Evolutionary conservation across 1,140 invertebrate species (phyloP), one percentile per base, ranked within the genome.

Genomic region (Magallana ariakensis): DNA sequence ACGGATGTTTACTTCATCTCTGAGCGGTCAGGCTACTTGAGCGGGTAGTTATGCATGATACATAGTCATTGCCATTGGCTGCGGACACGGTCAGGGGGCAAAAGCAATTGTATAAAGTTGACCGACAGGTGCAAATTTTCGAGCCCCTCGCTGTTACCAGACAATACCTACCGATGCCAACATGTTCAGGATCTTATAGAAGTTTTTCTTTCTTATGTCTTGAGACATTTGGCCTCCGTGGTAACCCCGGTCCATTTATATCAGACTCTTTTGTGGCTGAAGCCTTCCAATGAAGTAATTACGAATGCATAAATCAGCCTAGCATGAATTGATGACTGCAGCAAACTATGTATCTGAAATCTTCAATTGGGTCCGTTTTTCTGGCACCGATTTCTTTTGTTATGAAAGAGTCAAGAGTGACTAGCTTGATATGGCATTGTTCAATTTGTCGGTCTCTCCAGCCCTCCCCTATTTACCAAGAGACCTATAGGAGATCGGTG

Each of bases 1-100:
- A 75, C 66, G 66, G 66, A 75, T 75, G 66, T 75, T 75, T 75
- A 75, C 66, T 75, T 75, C 66, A 75, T 75, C 66, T 75, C 33
- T 33, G 66, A 75, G 22, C 22, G 66, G 66, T 75, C 66, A 10
- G 66, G 66, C 66, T 75, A 75, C 66, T 75, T 75, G 66, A 75
- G 66, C 22, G 66, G 66, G 66, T 75, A 75, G 66, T 75, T 75
- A 75, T 75, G 66, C 66, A 75, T 75, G 66, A 75, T 75, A 75
- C 66, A 75, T 62, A 62, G 19, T 75, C 66, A 75, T 26, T 75
- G 66, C 66, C 66, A 75, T 75, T 75, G 66, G 22, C 66, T 75
- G 22, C 33, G 22, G 66, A 75, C 66, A 75, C 66, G 66, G 66
- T 75, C 66, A 75, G 33, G 33, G 22, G 66, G 66, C 33, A 46